Evolutionary conservation across 2,888 invertebrate genomes (phyloP).

Genomic region (Hofmannophila pseudospretella): DNA sequence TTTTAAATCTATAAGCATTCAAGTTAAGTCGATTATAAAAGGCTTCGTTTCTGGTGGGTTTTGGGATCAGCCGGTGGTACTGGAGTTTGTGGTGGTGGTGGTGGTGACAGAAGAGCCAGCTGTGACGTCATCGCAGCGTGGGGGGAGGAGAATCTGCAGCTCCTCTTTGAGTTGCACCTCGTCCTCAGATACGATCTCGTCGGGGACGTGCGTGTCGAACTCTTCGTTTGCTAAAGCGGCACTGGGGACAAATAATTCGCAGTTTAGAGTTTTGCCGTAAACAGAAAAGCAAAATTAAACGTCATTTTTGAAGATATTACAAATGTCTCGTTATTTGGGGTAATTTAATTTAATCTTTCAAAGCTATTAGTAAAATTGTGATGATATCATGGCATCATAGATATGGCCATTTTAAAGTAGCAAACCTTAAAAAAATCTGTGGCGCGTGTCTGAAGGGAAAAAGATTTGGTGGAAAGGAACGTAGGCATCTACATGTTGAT

Average conservation of each 20-base stretch:
- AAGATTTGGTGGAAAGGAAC: too few species aligned
- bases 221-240: slow-evolving; percentile 41
- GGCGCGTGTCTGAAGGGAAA: too few species aligned
- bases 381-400: too few species aligned
- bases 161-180: slow-evolving; percentile 59
- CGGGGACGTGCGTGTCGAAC: slow-evolving; percentile 40
- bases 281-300: too few species aligned
- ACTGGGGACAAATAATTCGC: slow-evolving; percentile 30
- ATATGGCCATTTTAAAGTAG: too few species aligned
- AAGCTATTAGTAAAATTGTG: too few species aligned
- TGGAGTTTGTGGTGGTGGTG: slow-evolving; percentile 21
- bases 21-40: slow-evolving; percentile 11
- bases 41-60: background rate
- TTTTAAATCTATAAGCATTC: slow-evolving; percentile 25
- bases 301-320: too few species aligned
- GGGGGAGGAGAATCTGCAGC: slow-evolving; percentile 64
- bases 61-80: slow-evolving; percentile 16
- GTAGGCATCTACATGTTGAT: too few species aligned
- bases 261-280: too few species aligned
- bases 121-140: slow-evolving; percentile 56
- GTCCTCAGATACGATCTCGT: slow-evolving; percentile 52
- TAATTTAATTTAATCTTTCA: too few species aligned
- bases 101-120: slow-evolving; percentile 42
- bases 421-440: too few species aligned
- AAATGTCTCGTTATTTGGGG: too few species aligned